Evolutionary conservation across 2,888 invertebrate species (phyloP), one percentile per base, ranked within the genome.

Genomic region (Trypoxylon attenuatum): DNA sequence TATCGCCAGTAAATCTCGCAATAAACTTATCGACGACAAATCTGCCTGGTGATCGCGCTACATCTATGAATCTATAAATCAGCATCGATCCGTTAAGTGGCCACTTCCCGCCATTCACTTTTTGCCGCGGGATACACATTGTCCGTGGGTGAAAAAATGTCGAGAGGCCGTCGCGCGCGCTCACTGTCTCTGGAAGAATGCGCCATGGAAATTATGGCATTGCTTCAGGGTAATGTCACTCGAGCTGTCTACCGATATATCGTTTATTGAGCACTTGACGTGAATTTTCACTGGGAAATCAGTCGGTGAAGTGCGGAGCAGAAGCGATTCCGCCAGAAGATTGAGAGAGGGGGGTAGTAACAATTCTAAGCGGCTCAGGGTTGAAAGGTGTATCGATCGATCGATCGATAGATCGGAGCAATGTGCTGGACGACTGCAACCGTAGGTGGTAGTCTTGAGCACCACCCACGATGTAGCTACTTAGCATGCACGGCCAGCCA

Each of bases 401-500:
- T 77, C 61, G 78, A 79, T 81, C 78, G 69, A 64, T 64, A 78
- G 80, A 76, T 80, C 69, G 70, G 13, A 33, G 33, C n/a, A n/a
- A n/a, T 63, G 71, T 64, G 69, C 61, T 67, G 71, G n/a, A n/a
- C 69, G 65, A 71, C 65, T 71, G 73, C 77, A 73, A 70, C 75
- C 69, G 77, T 74, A 76, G 71, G 68, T 74, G 71, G 65, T 66
- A 70, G 68, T 58, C 63, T 27, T 38, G 64, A 42, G 67, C 79
- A 83, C 82, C 84, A 84, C 84, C 84, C 84, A 84, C 84, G 84
- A 83, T 76, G 82, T 70, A 63, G 59, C 84, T 82, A 80, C 82
- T 84, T 84, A 84, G 81, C 83, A 84, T 84, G 81, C 83, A 78
- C 76, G 73, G 69, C 72, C 75, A 78, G 78, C 76, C 73, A 77